These are phyloP conservation scores for Thunnus maccoyii DNA, from an alignment of 2,113 vertebrate genomes.

Conservation along the genomic window DNA sequence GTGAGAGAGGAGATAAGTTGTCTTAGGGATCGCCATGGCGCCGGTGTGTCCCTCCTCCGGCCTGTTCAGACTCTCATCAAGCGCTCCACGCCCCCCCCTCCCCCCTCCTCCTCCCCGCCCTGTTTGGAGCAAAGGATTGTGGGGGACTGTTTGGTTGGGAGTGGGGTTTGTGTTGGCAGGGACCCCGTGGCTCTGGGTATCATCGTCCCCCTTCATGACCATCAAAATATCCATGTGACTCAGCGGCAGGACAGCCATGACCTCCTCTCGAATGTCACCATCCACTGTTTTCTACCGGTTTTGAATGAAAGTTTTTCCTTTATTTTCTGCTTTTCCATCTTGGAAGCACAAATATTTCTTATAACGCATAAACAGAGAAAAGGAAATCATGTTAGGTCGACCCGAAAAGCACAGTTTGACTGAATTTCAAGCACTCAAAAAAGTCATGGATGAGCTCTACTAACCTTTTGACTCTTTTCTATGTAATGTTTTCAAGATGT, in stretches of 20 bases:
- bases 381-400: neutral
- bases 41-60: constrained; percentile 82
- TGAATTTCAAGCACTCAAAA: constrained; percentile 40
- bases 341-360: neutral
- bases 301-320: neutral
- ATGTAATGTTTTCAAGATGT: constrained; percentile 77
- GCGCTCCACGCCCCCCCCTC: constrained; percentile 31
- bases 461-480: constrained; percentile 66
- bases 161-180: constrained; percentile 83
- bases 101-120: constrained; percentile 25
- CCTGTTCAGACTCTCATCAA: constrained; percentile 76
- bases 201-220: constrained; percentile 62
- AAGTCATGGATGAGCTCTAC: constrained; percentile 49
- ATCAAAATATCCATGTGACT: constrained; percentile 44
- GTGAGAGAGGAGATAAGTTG: constrained; percentile 85
- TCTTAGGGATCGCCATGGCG: constrained; percentile 86
- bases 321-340: neutral
- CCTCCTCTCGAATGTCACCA: neutral
- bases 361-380: neutral
- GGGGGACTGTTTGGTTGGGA: constrained; percentile 57
- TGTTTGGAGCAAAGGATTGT: constrained; percentile 70
- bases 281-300: neutral
- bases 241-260: neutral
- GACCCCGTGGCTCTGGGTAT: constrained; percentile 75
- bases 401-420: constrained; percentile 21